Conservation (phyloP, 2,888 invertebrate species). For the Ornithoptera priamus region DNA sequence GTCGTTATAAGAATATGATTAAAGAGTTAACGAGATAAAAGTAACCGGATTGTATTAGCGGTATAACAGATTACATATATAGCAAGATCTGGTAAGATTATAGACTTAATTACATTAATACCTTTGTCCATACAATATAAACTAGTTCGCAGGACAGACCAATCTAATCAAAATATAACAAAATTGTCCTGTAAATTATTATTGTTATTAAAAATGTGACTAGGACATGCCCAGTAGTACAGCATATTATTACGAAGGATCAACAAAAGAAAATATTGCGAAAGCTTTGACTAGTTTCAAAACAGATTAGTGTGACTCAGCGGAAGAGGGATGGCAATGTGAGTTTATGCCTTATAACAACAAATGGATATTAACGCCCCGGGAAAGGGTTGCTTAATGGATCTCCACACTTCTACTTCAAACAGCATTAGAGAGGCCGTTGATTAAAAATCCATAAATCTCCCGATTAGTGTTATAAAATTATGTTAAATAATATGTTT, state of each 20-base stretch:
- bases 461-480: no score
- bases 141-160: not conserved
- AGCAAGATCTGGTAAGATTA: constrained; percentile 16
- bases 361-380: constrained; percentile 10
- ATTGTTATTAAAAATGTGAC: no score
- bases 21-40: constrained; percentile 19
- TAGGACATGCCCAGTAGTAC: no score
- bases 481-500: no score
- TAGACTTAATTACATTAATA: constrained; percentile 19
- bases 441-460: constrained; percentile 2
- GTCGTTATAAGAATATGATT: not conserved
- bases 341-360: constrained; percentile 8
- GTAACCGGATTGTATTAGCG: constrained; percentile 20
- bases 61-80: constrained; percentile 15
- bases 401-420: not conserved
- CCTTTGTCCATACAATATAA: not conserved
- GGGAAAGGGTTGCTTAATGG: constrained; percentile 10
- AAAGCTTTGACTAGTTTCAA: no score
- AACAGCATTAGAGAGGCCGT: not conserved
- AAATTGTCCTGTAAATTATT: no score
- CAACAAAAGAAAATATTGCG: no score
- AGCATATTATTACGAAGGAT: no score
- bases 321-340: not conserved
- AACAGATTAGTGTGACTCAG: not conserved
- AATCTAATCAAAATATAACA: no score